A percentile compares a stretch with the other conserved stretches of the same genome.
These are phyloP conservation scores for Trileptium ribeirensis DNA, from an alignment of 2,888 invertebrate species.

Conservation along the genomic window DNA sequence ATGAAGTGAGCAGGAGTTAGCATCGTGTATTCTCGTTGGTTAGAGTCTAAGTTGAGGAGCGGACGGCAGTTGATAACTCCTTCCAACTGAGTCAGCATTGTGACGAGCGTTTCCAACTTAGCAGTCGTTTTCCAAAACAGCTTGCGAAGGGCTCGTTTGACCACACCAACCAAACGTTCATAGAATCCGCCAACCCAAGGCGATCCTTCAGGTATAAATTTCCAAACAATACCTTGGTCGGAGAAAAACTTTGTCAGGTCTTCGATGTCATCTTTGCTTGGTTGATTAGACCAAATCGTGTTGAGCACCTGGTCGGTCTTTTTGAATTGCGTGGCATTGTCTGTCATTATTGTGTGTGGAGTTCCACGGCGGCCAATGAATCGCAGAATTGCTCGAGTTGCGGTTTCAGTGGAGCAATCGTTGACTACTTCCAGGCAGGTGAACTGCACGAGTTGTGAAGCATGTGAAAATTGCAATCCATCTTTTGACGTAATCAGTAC, in stretches of 20 bases:
- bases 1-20: background rate
- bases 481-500: background rate
- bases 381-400: background rate
- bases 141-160: too few relatives aligned
- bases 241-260: background rate
- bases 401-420: background rate
- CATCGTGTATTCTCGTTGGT: background rate
- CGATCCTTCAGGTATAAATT: too few relatives aligned
- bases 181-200: background rate
- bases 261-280: background rate
- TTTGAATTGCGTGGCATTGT: background rate
- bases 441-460: slow-evolving; percentile 11
- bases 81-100: background rate
- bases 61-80: background rate
- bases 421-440: slow-evolving; percentile 12
- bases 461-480: slow-evolving; percentile 23
- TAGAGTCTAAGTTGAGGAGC: background rate
- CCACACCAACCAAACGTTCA: too few relatives aligned
- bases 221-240: too few relatives aligned
- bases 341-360: background rate
- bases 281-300: background rate
- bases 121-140: too few relatives aligned
- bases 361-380: background rate
- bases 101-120: background rate
- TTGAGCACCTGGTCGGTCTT: background rate